These are phyloP conservation scores for Lota lota DNA, from an alignment of 2,113 vertebrate genomes.

Conservation along the genomic window DNA sequence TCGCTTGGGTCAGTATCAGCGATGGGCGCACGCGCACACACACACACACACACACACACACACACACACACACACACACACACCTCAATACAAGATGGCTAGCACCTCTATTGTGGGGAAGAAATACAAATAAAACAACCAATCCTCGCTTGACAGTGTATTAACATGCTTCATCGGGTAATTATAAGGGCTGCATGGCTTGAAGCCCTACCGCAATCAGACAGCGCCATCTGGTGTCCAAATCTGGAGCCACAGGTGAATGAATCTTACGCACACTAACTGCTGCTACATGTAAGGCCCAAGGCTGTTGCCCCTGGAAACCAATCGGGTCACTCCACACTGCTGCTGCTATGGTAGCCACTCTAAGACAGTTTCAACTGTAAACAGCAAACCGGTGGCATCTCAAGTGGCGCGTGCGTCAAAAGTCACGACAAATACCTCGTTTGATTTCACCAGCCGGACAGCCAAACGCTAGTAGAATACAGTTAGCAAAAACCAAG, in stretches of 20 bases:
- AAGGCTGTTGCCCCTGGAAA: too few relatives aligned
- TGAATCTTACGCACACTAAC: constrained; percentile 32
- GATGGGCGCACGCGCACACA: constrained; percentile 44
- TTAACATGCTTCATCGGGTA: constrained; percentile 42
- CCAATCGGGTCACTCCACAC: too few relatives aligned
- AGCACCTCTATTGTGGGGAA: constrained; percentile 10
- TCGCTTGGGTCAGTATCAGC: constrained; percentile 73
- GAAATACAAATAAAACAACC: not conserved
- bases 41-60: not conserved
- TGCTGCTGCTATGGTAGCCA: too few relatives aligned
- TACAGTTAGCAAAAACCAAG: too few relatives aligned
- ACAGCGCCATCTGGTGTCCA: constrained; percentile 26
- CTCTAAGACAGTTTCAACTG: too few relatives aligned
- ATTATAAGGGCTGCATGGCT: constrained; percentile 6
- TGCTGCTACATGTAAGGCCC: not conserved
- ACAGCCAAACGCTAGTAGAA: too few relatives aligned
- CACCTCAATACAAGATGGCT: constrained; percentile 9
- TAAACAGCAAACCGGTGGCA: too few relatives aligned
- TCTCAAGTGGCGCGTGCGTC: too few relatives aligned
- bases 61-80: not conserved
- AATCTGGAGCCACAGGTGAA: constrained; percentile 17
- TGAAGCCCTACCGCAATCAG: too few relatives aligned
- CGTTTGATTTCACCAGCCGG: too few relatives aligned
- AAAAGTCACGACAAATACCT: too few relatives aligned
- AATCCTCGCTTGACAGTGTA: constrained; percentile 37